Conservation (phyloP, 1,140 invertebrate genomes). For the Trachymyrmex cornetzi region DNA sequence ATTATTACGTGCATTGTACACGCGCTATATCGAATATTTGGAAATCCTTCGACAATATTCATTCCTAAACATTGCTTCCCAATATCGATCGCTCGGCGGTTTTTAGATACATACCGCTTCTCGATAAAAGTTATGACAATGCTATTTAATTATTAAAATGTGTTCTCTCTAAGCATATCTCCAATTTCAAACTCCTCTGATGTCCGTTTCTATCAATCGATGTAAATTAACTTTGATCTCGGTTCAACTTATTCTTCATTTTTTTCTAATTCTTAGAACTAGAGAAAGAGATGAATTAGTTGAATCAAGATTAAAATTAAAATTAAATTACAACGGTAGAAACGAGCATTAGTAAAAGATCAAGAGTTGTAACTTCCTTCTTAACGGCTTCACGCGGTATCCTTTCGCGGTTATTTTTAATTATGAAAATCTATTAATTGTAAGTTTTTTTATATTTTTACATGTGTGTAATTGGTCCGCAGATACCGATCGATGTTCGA, state of each 20-base stretch:
- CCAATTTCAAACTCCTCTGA: slow-evolving; percentile 14
- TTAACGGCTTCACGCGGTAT: neutral
- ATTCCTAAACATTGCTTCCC: neutral
- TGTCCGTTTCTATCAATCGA: too few species aligned
- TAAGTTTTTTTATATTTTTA: slow-evolving; percentile 11
- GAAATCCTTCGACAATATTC: slow-evolving; percentile 40
- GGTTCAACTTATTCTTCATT: too few species aligned
- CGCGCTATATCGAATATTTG: slow-evolving; percentile 27
- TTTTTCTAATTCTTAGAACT: too few species aligned
- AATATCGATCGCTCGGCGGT: neutral
- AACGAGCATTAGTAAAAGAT: neutral
- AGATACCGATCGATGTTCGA: slow-evolving; percentile 34
- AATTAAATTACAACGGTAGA: too few species aligned
- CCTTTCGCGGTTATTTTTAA: neutral
- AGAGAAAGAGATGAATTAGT: too few species aligned
- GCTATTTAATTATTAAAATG: neutral
- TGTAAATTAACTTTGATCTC: too few species aligned
- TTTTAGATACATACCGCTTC: neutral
- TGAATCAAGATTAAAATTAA: too few species aligned
- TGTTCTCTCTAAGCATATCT: slow-evolving; percentile 36
- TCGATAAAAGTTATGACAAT: slow-evolving; percentile 9
- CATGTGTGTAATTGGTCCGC: slow-evolving; percentile 35
- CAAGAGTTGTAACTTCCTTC: neutral
- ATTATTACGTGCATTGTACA: slow-evolving; percentile 48
- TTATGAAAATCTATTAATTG: neutral